These are phyloP conservation scores for Odocoileus virginianus DNA, from an alignment of 2,113 vertebrate species.

Conservation along the genomic window DNA sequence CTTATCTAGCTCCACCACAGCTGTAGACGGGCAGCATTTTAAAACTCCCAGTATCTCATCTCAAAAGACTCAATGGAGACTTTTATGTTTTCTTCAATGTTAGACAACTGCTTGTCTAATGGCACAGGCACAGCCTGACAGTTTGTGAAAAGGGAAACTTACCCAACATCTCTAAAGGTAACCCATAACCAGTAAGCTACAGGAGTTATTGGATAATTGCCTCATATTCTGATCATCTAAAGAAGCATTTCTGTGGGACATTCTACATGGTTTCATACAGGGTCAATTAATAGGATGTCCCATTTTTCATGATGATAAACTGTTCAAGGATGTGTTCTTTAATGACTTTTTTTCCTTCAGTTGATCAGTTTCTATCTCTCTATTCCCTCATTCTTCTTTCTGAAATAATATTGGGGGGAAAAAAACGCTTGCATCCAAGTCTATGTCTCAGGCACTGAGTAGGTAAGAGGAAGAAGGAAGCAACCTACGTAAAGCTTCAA, in stretches of 20 bases:
- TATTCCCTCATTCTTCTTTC: background rate
- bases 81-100: background rate
- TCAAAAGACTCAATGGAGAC: background rate
- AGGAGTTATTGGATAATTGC: background rate
- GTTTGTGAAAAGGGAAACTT: rapidly evolving
- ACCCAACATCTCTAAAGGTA: background rate
- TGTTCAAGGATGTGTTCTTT: background rate
- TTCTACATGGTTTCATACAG: background rate
- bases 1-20: background rate
- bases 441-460: background rate
- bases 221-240: background rate
- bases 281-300: background rate
- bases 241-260: background rate
- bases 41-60: background rate
- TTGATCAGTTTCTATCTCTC: background rate
- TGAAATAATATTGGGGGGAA: background rate
- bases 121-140: background rate
- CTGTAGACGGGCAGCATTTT: background rate
- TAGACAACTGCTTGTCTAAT: background rate
- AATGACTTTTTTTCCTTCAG: background rate
- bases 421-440: background rate
- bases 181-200: background rate
- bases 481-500: background rate
- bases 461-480: background rate
- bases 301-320: background rate